Conservation (phyloP, 2,888 invertebrate species). For the Empis livida region DNA sequence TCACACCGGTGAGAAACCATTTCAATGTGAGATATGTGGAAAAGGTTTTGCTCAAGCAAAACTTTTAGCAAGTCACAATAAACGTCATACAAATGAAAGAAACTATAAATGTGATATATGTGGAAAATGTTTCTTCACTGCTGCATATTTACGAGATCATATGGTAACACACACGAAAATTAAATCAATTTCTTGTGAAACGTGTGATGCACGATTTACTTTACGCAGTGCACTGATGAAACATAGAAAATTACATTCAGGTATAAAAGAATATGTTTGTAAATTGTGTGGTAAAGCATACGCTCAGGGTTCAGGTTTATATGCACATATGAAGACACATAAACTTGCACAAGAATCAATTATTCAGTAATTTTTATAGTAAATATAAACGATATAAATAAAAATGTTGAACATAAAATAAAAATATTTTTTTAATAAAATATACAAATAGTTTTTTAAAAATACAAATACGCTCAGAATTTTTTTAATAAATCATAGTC, state of each 20-base stretch:
- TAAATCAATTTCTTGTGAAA: constrained; percentile 13
- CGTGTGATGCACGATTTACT: constrained; percentile 24
- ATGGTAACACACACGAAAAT: background rate
- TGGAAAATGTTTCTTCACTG: background rate
- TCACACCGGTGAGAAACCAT: constrained; percentile 43
- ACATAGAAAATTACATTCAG: constrained; percentile 25
- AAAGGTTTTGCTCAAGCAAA: background rate
- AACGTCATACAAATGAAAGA: background rate
- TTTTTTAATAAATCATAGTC: too few species aligned
- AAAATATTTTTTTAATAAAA: too few species aligned
- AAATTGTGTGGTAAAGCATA: constrained; percentile 26
- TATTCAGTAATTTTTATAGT: too few species aligned
- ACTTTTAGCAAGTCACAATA: background rate
- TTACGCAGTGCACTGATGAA: constrained; percentile 25
- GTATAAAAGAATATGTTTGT: constrained; percentile 26
- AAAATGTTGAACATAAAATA: too few species aligned
- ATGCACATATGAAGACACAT: constrained; percentile 30
- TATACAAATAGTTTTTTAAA: too few species aligned
- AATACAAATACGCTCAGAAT: too few species aligned
- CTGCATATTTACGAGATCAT: background rate
- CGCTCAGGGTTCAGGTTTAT: constrained; percentile 28
- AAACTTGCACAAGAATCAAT: constrained; percentile 1
- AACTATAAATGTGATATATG: background rate
- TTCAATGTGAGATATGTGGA: background rate
- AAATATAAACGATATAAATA: too few species aligned